phyloP scores from a whole-genome alignment of 2,888 invertebrate genomes.

The Craniophora ligustri region DNA sequence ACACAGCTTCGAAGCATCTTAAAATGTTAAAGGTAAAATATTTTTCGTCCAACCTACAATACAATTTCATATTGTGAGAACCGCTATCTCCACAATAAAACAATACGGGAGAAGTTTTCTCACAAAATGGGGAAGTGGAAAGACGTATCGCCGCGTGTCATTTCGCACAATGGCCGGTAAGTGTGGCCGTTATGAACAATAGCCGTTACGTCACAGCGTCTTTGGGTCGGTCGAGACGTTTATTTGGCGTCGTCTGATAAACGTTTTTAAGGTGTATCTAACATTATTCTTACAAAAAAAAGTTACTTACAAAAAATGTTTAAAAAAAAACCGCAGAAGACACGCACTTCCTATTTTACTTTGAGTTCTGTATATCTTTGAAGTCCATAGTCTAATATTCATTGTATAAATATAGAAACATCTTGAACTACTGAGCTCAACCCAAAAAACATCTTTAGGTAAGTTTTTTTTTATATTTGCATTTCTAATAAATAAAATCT shows the following conservation, averaged over 20 bases:
- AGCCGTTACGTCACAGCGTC: conserved; percentile 21
- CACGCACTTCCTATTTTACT: too few species aligned
- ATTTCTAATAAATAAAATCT: too few species aligned
- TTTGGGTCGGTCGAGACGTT: conserved; percentile 18
- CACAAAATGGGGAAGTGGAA: conserved; percentile 22
- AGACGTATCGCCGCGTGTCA: conserved; percentile 42
- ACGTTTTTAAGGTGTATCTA: background rate
- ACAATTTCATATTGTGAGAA: conserved; percentile 1
- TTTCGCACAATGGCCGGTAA: conserved; percentile 44
- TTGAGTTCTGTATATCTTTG: too few species aligned
- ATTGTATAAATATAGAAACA: too few species aligned
- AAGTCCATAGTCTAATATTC: too few species aligned
- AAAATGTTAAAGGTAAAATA: conserved; percentile 9
- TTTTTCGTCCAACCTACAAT: background rate
- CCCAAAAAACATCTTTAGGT: too few species aligned
- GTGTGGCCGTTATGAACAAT: conserved; percentile 44
- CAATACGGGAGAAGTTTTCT: conserved; percentile 31
- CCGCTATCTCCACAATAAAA: conserved; percentile 19
- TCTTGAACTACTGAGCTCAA: too few species aligned
- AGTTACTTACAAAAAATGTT: too few species aligned
- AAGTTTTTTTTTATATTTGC: too few species aligned
- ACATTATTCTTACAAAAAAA: background rate
- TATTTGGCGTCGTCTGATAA: conserved; percentile 16
- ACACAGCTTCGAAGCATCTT: background rate
- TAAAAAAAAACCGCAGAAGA: too few species aligned